phyloP scores from a whole-genome alignment of 35 echinoderm and acorn worm species.

The Eucidaris tribuloides region DNA sequence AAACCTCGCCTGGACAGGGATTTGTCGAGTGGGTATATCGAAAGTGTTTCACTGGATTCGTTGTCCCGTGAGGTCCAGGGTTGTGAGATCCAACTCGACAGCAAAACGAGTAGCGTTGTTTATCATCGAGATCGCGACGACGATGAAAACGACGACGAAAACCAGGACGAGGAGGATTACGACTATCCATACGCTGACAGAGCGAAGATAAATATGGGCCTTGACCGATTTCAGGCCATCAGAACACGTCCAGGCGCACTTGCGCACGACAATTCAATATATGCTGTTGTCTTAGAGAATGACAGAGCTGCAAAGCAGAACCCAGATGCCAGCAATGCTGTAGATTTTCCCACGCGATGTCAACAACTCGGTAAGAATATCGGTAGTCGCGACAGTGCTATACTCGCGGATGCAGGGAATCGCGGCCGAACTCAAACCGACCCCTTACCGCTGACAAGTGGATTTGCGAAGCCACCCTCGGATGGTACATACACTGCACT shows the following conservation, averaged over 20 bases:
- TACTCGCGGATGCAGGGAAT: slow-evolving; percentile 6
- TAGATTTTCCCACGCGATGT: no score
- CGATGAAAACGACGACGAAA: neutral
- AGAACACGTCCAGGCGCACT: neutral
- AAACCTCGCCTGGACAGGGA: neutral
- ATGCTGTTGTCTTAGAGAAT: slow-evolving; percentile 10
- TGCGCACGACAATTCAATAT: slow-evolving; percentile 7
- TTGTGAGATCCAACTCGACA: neutral
- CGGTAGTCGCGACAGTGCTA: neutral
- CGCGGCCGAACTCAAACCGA: slow-evolving; percentile 3
- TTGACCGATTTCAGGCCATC: neutral
- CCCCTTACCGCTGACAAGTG: neutral
- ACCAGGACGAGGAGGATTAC: slow-evolving; percentile 14
- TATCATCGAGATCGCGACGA: neutral
- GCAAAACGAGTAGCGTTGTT: neutral
- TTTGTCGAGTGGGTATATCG: slow-evolving; percentile 18
- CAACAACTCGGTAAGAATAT: no score
- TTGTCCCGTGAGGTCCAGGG: slow-evolving; percentile 6
- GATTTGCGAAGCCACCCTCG: neutral
- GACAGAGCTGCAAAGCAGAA: no score
- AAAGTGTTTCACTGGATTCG: neutral
- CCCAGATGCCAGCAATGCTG: no score
- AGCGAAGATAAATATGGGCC: slow-evolving; percentile 10
- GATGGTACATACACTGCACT: slow-evolving; percentile 23
- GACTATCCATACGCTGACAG: slow-evolving; percentile 15